A percentile compares a stretch with the other conserved stretches of the same genome.
Conservation (phyloP, 2,888 invertebrate genomes). For the Drosophila mimetica region DNA sequence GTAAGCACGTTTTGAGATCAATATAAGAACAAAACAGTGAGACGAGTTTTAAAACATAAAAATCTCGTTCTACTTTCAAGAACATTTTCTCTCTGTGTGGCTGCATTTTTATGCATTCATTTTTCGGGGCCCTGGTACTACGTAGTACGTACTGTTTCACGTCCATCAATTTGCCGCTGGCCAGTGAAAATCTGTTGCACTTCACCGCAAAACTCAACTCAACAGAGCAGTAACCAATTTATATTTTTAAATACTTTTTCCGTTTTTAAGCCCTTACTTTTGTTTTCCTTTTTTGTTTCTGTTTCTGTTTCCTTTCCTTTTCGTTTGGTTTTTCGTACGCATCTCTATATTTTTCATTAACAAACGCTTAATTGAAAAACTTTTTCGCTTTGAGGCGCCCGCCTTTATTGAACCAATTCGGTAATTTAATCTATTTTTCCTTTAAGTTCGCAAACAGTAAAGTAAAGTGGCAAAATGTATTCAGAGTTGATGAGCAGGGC, state of each 20-base stretch:
- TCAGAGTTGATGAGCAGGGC: constrained; percentile 17
- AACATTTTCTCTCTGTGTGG: too few relatives aligned
- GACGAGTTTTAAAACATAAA: too few relatives aligned
- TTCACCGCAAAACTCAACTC: constrained; percentile 61
- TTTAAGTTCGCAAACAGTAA: constrained; percentile 11
- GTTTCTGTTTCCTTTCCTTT: constrained; percentile 34
- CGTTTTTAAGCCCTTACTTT: constrained; percentile 33
- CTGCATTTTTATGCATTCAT: constrained; percentile 31
- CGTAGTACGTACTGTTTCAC: constrained; percentile 5
- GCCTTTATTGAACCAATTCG: constrained; percentile 53
- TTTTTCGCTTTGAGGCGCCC: constrained; percentile 63
- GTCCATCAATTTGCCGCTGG: constrained; percentile 51
- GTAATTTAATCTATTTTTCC: constrained; percentile 27
- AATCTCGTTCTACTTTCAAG: too few relatives aligned
- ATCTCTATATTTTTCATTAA: constrained; percentile 60
- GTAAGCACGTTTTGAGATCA: too few relatives aligned
- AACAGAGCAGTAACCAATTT: constrained; percentile 51
- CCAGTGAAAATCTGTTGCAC: constrained; percentile 63
- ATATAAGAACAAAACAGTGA: too few relatives aligned
- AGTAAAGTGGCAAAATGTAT: constrained; percentile 18
- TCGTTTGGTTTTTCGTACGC: neutral
- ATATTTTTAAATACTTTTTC: constrained; percentile 55
- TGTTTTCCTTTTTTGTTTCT: constrained; percentile 27
- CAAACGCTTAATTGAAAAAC: constrained; percentile 75
- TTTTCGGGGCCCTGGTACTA: constrained; percentile 14